phyloP scores from a whole-genome alignment of 2,888 invertebrate genomes.

The Chymomyza amoena region DNA sequence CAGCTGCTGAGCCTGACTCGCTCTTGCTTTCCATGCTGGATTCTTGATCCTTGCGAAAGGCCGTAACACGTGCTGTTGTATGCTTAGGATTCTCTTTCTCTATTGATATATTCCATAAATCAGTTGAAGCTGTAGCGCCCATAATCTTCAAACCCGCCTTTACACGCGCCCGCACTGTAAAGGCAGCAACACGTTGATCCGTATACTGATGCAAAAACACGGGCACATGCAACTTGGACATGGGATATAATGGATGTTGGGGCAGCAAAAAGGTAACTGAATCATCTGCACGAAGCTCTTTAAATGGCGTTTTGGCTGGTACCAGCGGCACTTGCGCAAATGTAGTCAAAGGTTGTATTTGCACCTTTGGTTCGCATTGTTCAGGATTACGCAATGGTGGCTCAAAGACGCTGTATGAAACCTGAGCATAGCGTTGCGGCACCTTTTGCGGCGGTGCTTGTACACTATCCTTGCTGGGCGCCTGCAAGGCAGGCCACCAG shows the following conservation, averaged over 20 bases:
- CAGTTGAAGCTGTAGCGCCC: constrained; percentile 88
- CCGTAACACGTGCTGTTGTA: constrained; percentile 93
- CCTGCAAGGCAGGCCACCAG: constrained; percentile 92
- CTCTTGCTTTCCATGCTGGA: constrained; percentile 48
- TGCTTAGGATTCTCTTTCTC: constrained; percentile 90
- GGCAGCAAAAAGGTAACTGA: constrained; percentile 92
- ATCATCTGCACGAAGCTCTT: constrained; percentile 90
- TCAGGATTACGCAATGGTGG: constrained; percentile 85
- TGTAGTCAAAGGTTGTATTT: constrained; percentile 84
- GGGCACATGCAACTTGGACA: constrained; percentile 93
- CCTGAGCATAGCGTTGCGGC: constrained; percentile 87
- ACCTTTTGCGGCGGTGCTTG: constrained; percentile 81
- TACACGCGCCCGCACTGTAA: constrained; percentile 94
- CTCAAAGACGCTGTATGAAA: constrained; percentile 93
- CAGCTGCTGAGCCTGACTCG: constrained; percentile 19
- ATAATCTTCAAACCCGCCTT: constrained; percentile 92
- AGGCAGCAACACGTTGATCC: constrained; percentile 85
- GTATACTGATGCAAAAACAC: constrained; percentile 89
- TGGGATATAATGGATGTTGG: constrained; percentile 92
- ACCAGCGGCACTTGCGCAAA: constrained; percentile 85
- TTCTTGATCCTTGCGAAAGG: constrained; percentile 83
- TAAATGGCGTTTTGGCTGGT: constrained; percentile 88
- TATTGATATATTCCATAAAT: constrained; percentile 92
- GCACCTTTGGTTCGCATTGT: constrained; percentile 87
- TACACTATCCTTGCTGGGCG: constrained; percentile 82